phyloP scores from a whole-genome alignment of 2,888 invertebrate species.

The Lapara coniferarum region DNA sequence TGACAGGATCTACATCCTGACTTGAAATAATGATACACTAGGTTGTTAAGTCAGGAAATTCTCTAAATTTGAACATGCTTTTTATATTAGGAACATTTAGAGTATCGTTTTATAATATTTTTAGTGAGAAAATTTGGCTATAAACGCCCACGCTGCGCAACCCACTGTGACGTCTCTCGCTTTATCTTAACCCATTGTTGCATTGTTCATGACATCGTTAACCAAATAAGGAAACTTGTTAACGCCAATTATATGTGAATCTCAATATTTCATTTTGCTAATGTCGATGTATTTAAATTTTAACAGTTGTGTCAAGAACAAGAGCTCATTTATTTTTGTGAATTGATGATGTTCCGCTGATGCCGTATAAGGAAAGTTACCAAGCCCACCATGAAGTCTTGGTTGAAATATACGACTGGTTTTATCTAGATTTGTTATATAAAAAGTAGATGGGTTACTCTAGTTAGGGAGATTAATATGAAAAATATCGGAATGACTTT shows the following conservation, averaged over 20 bases:
- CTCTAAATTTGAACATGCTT: too few relatives aligned
- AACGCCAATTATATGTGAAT: constrained; percentile 11
- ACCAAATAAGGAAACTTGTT: constrained; percentile 13
- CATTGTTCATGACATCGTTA: constrained; percentile 11
- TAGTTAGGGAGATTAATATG: too few relatives aligned
- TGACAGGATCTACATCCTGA: too few relatives aligned
- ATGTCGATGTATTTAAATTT: constrained; percentile 11
- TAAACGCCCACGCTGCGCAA: neutral
- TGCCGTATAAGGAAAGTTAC: constrained; percentile 12
- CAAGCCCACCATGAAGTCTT: neutral
- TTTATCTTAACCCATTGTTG: constrained; percentile 4
- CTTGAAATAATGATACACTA: too few relatives aligned
- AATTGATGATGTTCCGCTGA: constrained; percentile 11
- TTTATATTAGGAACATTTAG: too few relatives aligned
- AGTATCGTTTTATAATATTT: too few relatives aligned
- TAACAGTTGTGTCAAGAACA: constrained; percentile 20
- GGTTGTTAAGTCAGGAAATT: too few relatives aligned
- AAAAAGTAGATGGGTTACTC: too few relatives aligned
- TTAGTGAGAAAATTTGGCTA: too few relatives aligned
- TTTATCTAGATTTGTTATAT: neutral
- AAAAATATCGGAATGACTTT: neutral
- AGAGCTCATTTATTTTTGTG: constrained; percentile 5
- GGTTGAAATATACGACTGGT: neutral
- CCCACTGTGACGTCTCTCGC: too few relatives aligned
- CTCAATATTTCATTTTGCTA: constrained; percentile 10